Base-by-base conservation (phyloP, 2,888 invertebrate genomes). In the Drosophila putrida region DNA sequence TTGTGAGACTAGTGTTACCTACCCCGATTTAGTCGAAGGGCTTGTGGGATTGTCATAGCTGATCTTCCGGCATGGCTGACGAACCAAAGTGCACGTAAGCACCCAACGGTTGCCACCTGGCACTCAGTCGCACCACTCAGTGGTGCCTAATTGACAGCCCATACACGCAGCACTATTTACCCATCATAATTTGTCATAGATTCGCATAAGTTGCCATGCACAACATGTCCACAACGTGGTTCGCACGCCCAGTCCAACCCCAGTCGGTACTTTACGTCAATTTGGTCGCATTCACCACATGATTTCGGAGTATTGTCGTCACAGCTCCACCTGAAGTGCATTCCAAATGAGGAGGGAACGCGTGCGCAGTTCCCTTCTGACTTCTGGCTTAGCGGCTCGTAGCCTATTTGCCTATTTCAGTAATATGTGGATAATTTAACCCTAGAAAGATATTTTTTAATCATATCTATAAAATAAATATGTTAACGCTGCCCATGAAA, bases 341-440 rank as follows among this genome's bases (percentile, higher is more conserved):
- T 87, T 38, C 50, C 11, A 64, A 82, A 82, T 83, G 54, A 82
- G 75, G 5, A 11, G 13, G 59, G 35, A 76, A 44, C 85, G 88
- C 85, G 85, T 83, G 80, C 88, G 82, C 72, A 43, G 70, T 25
- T 36, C 46, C 64, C 55, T 68, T 71, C 53, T 61, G 70, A 81
- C 61, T 54, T 54, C 6, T 43, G 15, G 8, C 8, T 39, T 15
- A 13, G 41, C 13, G 13, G 67, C 11, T 65, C 11, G 25, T 66
- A 76, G 66, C 57, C 71, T 47, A 85, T 66, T 86, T 72, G 60
- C 58, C 64, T 43, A 80, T 69, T 61, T 69, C 10, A 47, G 15
- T 4, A 43, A 64, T 25, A n/a, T 2, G 28, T 5, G 25, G 35
- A 0, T 10, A 27, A 5, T 6, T 50, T 77, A 82, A 67, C 83